Evolutionary conservation across 2,888 invertebrate species (phyloP).

Genomic region (Willowsia nigromaculata): DNA sequence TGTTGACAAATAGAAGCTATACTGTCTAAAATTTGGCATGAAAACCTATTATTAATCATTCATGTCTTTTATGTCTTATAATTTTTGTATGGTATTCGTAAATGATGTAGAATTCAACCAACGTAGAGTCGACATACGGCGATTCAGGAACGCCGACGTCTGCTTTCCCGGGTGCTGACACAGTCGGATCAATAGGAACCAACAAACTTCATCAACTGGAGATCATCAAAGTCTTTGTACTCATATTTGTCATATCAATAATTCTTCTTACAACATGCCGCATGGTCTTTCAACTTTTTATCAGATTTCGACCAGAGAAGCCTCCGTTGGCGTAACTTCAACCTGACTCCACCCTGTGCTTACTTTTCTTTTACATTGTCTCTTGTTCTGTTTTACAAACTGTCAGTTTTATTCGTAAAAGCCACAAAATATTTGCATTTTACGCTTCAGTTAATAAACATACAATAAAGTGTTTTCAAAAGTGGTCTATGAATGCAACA

Average conservation of each 20-base stretch:
- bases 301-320: conserved; percentile 78
- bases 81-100: no score
- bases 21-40: neutral
- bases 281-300: conserved; percentile 80
- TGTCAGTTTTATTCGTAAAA: no score
- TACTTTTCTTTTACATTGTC: neutral
- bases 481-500: no score
- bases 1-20: neutral
- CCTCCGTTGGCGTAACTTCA: conserved; percentile 48
- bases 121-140: no score
- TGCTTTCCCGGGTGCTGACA: neutral
- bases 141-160: neutral
- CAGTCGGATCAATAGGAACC: neutral
- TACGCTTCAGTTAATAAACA: no score
- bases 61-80: no score
- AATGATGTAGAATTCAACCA: no score
- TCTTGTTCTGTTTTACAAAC: no score
- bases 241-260: conserved; percentile 79
- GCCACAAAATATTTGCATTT: no score
- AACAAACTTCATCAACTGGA: conserved; percentile 79
- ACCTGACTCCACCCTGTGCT: neutral
- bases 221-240: conserved; percentile 80
- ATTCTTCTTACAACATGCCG: conserved; percentile 80
- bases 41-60: neutral
- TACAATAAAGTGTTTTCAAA: no score